These are phyloP conservation scores for Solea solea DNA, from an alignment of 2,113 vertebrate species.

Conservation along the genomic window DNA sequence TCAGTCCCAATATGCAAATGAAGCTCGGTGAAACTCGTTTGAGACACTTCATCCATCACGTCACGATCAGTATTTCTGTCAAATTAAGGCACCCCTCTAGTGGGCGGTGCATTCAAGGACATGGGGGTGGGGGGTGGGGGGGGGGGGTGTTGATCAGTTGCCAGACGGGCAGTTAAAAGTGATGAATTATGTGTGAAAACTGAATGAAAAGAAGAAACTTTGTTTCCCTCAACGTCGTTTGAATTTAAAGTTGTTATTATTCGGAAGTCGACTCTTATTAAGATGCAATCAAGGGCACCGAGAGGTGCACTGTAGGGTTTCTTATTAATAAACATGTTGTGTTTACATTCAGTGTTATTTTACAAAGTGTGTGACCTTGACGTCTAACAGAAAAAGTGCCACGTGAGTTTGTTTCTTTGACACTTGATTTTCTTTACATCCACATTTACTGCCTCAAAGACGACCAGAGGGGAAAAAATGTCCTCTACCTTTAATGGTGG, in stretches of 20 bases:
- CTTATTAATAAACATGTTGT: neutral
- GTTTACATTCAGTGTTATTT: neutral
- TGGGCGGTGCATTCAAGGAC: conserved; percentile 27
- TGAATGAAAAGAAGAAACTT: neutral
- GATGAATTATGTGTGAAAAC: neutral
- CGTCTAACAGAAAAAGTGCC: neutral
- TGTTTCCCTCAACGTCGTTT: neutral
- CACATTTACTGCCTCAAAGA: too few relatives aligned
- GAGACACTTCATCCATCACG: conserved; percentile 5
- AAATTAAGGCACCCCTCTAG: neutral
- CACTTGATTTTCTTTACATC: too few relatives aligned
- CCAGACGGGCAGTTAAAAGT: neutral
- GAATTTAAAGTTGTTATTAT: neutral
- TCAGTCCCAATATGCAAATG: neutral
- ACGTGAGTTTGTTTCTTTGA: neutral
- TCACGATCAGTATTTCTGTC: neutral
- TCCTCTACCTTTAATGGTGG: too few relatives aligned
- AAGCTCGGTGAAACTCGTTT: neutral
- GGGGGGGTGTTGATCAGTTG: neutral
- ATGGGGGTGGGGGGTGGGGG: neutral
- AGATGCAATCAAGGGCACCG: neutral
- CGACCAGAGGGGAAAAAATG: too few relatives aligned
- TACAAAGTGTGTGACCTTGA: neutral
- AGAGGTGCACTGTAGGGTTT: neutral
- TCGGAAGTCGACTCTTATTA: neutral